Conservation (phyloP, 2,888 invertebrate species). For the Xylota segnis region DNA sequence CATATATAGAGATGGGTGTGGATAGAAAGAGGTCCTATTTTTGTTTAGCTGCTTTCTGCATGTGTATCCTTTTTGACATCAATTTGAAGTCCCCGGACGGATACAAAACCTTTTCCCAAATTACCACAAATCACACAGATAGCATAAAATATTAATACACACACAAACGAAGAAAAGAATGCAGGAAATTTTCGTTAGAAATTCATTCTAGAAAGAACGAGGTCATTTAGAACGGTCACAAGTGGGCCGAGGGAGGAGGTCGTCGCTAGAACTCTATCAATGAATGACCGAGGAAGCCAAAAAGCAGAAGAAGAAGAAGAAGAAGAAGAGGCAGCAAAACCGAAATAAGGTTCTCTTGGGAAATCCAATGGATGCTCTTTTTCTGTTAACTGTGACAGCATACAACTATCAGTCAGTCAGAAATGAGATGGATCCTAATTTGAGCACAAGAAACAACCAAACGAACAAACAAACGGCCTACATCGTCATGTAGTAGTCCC, state of each 20-base stretch:
- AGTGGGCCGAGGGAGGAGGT: slow-evolving; percentile 37
- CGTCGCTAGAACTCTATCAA: slow-evolving; percentile 48
- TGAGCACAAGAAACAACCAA: slow-evolving; percentile 54
- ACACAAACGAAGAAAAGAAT: slow-evolving; percentile 42
- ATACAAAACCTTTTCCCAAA: slow-evolving; percentile 69
- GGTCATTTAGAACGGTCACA: slow-evolving; percentile 57
- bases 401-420: slow-evolving; percentile 74
- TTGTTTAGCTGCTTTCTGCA: slow-evolving; percentile 19
- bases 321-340: background rate
- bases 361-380: slow-evolving; percentile 70
- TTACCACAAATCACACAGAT: slow-evolving; percentile 69
- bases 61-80: slow-evolving; percentile 66
- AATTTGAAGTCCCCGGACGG: slow-evolving; percentile 61
- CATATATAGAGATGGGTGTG: background rate
- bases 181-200: slow-evolving; percentile 52
- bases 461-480: slow-evolving; percentile 64
- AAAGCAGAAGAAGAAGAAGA: slow-evolving; percentile 15
- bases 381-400: slow-evolving; percentile 72
- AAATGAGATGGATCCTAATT: slow-evolving; percentile 76
- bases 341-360: slow-evolving; percentile 68
- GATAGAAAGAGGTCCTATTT: slow-evolving; percentile 6
- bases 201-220: slow-evolving; percentile 50
- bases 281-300: slow-evolving; percentile 40
- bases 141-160: slow-evolving; percentile 65
- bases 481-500: slow-evolving; percentile 51